Percentiles rank a stretch among this genome's conserved stretches.
These are phyloP conservation scores for Picathartes gymnocephalus DNA, from an alignment of 2,113 vertebrate genomes.

Conservation along the genomic window DNA sequence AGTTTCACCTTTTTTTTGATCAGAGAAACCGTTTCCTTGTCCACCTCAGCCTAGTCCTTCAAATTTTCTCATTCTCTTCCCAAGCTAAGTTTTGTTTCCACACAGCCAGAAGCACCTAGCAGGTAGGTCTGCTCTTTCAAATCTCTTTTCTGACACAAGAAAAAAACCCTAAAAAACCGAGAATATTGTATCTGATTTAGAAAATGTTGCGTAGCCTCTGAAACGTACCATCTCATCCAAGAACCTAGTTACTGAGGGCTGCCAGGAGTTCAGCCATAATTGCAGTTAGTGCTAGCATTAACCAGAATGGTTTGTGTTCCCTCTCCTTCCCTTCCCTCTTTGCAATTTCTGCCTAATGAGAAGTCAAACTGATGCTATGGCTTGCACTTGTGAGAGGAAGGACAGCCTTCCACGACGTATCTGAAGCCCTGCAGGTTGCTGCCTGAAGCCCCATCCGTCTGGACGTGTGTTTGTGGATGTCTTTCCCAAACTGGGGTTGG, in stretches of 20 bases:
- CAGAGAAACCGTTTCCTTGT: background rate
- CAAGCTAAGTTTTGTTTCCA: background rate
- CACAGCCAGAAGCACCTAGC: background rate
- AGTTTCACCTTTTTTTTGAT: background rate
- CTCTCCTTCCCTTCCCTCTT: background rate
- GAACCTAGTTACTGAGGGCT: background rate
- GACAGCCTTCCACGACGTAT: background rate
- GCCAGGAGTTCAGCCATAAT: background rate
- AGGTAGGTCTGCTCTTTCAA: background rate
- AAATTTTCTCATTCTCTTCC: background rate
- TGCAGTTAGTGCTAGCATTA: background rate
- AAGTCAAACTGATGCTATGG: background rate
- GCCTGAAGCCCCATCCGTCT: background rate
- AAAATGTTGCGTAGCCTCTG: background rate
- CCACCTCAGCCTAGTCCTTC: background rate
- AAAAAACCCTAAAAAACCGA: background rate
- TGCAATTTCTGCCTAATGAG: background rate
- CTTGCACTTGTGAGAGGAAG: background rate
- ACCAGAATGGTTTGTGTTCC: background rate
- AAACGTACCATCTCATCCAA: background rate
- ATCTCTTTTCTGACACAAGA: background rate
- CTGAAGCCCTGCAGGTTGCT: background rate
- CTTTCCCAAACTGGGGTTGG: background rate
- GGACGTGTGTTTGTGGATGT: background rate
- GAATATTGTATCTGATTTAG: background rate